A percentile compares a stretch with the other conserved stretches of the same genome.
These are phyloP conservation scores for Coptotermes formosanus DNA, from an alignment of 1,140 invertebrate genomes.

Conservation along the genomic window DNA sequence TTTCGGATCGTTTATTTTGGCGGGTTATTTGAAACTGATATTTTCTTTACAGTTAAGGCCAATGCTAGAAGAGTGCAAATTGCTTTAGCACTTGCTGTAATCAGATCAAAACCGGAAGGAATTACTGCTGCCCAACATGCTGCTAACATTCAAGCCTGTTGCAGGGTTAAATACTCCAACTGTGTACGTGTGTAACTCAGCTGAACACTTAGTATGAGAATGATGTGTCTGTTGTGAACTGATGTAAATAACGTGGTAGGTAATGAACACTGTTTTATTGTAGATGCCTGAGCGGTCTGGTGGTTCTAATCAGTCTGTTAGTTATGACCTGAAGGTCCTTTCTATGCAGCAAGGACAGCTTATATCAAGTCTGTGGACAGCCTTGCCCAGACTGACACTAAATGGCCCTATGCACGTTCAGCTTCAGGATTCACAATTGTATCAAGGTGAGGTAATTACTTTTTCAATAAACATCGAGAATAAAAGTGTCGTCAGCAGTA, in stretches of 20 bases:
- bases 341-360: background rate
- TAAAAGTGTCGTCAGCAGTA: too few species aligned
- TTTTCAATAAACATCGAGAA: too few species aligned
- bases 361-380: background rate
- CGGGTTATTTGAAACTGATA: background rate
- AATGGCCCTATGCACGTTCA: background rate
- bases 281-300: background rate
- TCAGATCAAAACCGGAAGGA: background rate
- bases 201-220: too few species aligned
- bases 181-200: background rate
- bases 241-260: too few species aligned
- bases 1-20: background rate
- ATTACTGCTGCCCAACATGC: background rate
- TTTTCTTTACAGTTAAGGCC: background rate
- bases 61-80: background rate
- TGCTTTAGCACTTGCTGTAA: conserved; percentile 5
- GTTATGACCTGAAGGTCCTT: background rate
- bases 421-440: too few species aligned
- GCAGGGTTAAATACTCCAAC: background rate
- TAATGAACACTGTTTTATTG: background rate
- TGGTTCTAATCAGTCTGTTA: background rate
- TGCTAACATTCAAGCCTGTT: background rate
- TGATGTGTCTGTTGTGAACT: too few species aligned
- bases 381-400: background rate
- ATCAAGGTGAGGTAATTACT: too few species aligned